Evolutionary conservation across 2,113 vertebrate genomes (phyloP).

Genomic region (Festucalex cinctus): DNA sequence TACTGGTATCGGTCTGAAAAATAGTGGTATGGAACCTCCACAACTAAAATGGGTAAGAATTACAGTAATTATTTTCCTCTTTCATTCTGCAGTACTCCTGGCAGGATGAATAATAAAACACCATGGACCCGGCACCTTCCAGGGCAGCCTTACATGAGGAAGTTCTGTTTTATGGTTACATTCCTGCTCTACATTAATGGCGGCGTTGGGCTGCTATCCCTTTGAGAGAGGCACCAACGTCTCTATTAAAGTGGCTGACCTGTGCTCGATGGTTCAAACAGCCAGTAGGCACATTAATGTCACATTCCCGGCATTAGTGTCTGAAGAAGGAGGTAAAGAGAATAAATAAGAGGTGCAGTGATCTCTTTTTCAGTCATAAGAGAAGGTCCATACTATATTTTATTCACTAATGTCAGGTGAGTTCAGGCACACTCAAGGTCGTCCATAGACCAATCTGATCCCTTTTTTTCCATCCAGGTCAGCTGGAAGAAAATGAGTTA

Average conservation of each 20-base stretch:
- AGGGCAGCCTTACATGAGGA: conserved; percentile 59
- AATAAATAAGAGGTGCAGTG: conserved; percentile 65
- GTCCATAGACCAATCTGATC: conserved; percentile 38
- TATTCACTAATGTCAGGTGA: conserved; percentile 73
- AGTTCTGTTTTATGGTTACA: conserved; percentile 70
- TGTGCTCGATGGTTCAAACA: conserved; percentile 68
- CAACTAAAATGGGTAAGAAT: neutral
- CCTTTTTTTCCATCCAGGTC: conserved; percentile 58
- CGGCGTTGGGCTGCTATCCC: conserved; percentile 61
- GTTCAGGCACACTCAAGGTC: conserved; percentile 51
- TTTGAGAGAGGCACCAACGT: conserved; percentile 71
- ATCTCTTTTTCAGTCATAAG: conserved; percentile 65
- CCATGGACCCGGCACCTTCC: conserved; percentile 33
- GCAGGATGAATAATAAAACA: conserved; percentile 40
- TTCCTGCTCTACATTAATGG: conserved; percentile 73
- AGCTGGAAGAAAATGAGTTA: conserved; percentile 44
- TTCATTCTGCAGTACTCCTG: conserved; percentile 26
- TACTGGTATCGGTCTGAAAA: too few species aligned
- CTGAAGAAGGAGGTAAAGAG: conserved; percentile 55
- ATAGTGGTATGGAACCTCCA: too few species aligned
- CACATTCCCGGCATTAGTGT: conserved; percentile 47
- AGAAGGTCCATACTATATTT: conserved; percentile 62
- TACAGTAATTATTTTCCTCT: conserved; percentile 5
- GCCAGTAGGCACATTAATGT: conserved; percentile 68
- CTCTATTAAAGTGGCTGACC: conserved; percentile 74